Base-by-base conservation (phyloP, 2,797 vertebrate genomes). In the Phrynocephalus vlangalii region DNA sequence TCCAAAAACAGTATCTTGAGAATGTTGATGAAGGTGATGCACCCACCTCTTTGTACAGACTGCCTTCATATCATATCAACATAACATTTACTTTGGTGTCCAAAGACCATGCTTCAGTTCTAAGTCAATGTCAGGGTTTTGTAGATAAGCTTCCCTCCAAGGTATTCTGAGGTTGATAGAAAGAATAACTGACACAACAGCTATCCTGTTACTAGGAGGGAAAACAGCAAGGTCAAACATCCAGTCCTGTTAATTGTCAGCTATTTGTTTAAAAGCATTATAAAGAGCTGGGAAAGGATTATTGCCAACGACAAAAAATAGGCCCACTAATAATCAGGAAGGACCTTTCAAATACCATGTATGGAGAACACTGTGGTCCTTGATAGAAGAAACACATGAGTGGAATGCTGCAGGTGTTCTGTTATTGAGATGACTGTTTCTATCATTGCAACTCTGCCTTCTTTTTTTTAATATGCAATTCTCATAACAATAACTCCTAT, bases 71-170 rank as follows among this genome's bases (percentile, higher is more conserved):
- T 90, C 72, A 52, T 75, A 0, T 90, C 89, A 73, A 4, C 50
- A 9, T 71, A 0, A 0, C 15, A 28, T 90, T 94, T 83, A 28
- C 73, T 1, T 0, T 1, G 48, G 70, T 28, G 0, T 0, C 67
- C 26, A 33, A 73, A 16, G 8, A 82, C 85, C 38, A 77, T 90
- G 80, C 18, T 77, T 44, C 38, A 44, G 38, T 44, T 2, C 16
- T 82, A 82, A 0, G 4, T 3, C 92, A 82, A 92, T 86, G 88
- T 56, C 26, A 9, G 82, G 60, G 44, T 84, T 92, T 85, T 78
- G 15, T 84, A 92, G 85, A 28, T 71, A 88, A 84, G 75, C 75
- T 72, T 63, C 0, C 22, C 44, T 89, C 75, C 83, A 79, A 76
- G 84, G 85, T 88, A 85, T 52, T 3, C 0, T 24, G 38, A 86